A percentile compares a stretch with the other conserved stretches of the same genome.
These are phyloP conservation scores for Glyphotaelius pellucidus DNA, from an alignment of 2,888 invertebrate genomes.

Conservation along the genomic window DNA sequence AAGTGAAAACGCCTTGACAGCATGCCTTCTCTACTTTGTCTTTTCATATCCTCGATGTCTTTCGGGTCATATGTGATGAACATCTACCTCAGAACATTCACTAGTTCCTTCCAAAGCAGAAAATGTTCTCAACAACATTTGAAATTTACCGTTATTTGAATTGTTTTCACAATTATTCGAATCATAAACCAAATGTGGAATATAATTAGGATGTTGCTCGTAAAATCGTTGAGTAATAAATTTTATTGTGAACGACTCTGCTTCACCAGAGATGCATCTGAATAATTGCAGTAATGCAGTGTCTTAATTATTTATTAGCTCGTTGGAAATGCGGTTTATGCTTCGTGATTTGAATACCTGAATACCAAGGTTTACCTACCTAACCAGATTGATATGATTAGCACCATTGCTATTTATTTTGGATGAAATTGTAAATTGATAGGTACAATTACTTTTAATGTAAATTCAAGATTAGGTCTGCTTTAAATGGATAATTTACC, in stretches of 20 bases:
- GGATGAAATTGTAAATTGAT: background rate
- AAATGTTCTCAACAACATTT: background rate
- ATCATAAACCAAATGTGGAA: background rate
- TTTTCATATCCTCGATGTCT: too few relatives aligned
- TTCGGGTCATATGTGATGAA: too few relatives aligned
- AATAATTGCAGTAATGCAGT: background rate
- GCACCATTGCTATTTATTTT: background rate
- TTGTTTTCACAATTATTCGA: background rate
- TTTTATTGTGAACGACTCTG: background rate
- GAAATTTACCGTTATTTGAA: background rate
- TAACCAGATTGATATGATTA: background rate
- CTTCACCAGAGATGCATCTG: conserved; percentile 12
- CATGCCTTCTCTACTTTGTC: too few relatives aligned
- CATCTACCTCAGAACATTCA: background rate
- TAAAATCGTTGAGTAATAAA: background rate
- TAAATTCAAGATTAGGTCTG: too few relatives aligned
- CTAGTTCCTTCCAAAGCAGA: background rate
- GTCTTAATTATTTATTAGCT: conserved; percentile 8
- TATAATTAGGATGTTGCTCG: background rate
- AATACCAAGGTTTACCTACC: background rate
- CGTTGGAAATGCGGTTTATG: background rate
- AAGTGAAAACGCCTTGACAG: too few relatives aligned
- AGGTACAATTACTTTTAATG: too few relatives aligned
- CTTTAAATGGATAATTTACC: too few relatives aligned
- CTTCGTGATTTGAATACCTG: background rate